Evolutionary conservation across 2,797 vertebrate genomes (phyloP).

Genomic region (Gymnothorax reevesii): DNA sequence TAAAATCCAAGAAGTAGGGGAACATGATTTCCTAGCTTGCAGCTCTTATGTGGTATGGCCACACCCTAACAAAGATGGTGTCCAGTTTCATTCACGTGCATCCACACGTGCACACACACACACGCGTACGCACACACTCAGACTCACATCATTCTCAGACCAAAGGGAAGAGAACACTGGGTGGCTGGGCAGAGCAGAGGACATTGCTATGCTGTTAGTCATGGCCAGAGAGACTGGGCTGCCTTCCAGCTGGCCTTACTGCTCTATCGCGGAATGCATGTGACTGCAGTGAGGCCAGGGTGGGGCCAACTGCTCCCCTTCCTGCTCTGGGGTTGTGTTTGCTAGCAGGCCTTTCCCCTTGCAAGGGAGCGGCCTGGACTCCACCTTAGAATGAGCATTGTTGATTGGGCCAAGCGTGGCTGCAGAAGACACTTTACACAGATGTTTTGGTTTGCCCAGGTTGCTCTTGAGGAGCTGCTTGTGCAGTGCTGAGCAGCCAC

Average conservation of each 20-base stretch:
- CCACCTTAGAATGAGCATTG: conserved; percentile 11
- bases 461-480: not conserved
- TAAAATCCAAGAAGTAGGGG: not conserved
- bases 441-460: not conserved
- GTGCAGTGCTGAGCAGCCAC: not conserved
- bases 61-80: not conserved
- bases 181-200: conserved; percentile 51
- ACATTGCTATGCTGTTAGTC: conserved; percentile 79
- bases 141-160: conserved; percentile 1
- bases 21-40: not conserved
- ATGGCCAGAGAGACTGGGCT: conserved; percentile 75
- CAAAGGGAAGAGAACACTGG: conserved; percentile 10
- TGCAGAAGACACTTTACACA: not conserved
- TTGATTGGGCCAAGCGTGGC: not conserved
- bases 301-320: conserved; percentile 55
- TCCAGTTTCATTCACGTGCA: not conserved
- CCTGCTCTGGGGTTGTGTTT: conserved; percentile 42
- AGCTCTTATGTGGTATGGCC: not conserved
- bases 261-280: conserved; percentile 79
- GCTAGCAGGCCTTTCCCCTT: conserved; percentile 46
- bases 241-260: conserved; percentile 75
- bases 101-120: not conserved
- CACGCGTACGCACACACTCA: conserved; percentile 4
- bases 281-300: conserved; percentile 71
- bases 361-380: conserved; percentile 33